Evolutionary conservation across 1,140 invertebrate genomes (phyloP), one percentile per base, ranked within the genome.

Genomic region (Diabrotica virgifera): DNA sequence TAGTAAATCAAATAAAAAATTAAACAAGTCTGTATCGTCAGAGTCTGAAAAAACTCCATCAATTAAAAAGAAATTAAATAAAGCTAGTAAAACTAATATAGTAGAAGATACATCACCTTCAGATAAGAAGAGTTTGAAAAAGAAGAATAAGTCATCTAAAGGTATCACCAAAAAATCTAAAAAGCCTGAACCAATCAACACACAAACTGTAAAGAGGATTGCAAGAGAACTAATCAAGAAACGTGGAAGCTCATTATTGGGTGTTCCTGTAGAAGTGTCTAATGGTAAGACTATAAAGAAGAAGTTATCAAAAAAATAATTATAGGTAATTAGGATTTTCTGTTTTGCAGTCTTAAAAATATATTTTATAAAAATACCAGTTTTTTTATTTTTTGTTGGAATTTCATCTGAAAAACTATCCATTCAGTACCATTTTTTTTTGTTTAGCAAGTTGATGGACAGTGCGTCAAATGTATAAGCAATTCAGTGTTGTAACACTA

Each of bases 141-240:
- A 59, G 38, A 38, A 59, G 37, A 56, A 5, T 24, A 10, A 10
- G 5, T 37, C 5, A 10, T 14, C 35, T 11, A 59, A 38, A 35
- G 50, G 35, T 36, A 67, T 59, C n/a, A 10, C 50, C 12, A 63
- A 65, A 40, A 65, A 59, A 59, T 24, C 52, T 5, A 66, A 62
- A 11, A 65, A 63, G 50, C 5, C 55, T 36, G 6, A 55, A 36
- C 36, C 46, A 13, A 13, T 69, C 5, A 53, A 66, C 55, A 36
- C 38, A 35, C 50, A 59, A 4, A 46, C 52, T 13, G 58, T 69
- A 5, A 69, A 59, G 12, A 66, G 57, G 61, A 66, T 69, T 14
- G 61, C 67, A 10, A 69, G 58, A 36, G 67, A 64, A 35, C 36
- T 69, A 14, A 61, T 69, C 8, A 46, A 57, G 52, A 65, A 63